Conservation (phyloP, 2,888 invertebrate species). For the Drosophila atripex region DNA sequence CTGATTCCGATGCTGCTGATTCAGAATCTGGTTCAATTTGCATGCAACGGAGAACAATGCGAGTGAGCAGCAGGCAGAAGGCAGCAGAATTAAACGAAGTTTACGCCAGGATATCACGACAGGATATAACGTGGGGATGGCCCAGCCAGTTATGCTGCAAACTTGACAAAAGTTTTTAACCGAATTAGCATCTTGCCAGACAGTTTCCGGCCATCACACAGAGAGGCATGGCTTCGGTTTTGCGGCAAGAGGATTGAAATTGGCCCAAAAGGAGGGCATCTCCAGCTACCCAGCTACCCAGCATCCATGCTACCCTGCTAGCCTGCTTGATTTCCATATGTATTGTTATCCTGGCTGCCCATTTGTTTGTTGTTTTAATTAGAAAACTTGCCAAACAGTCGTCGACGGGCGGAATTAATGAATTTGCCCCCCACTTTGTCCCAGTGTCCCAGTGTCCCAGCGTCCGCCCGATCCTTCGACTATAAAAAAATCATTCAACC, state of each 20-base stretch:
- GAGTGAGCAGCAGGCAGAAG: conserved; percentile 14
- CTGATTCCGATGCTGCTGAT: conserved; percentile 8
- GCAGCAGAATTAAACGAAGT: conserved; percentile 56
- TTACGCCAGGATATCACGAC: conserved; percentile 49
- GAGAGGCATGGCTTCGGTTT: not conserved
- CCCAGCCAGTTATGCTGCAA: conserved; percentile 57
- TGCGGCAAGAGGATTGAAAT: conserved; percentile 1
- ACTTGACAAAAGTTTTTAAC: conserved; percentile 78
- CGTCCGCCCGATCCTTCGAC: conserved; percentile 1
- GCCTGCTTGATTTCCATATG: conserved; percentile 67
- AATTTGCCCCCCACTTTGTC: conserved; percentile 51
- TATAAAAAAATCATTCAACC: conserved; percentile 40
- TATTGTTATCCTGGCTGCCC: conserved; percentile 70
- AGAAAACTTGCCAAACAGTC: conserved; percentile 70
- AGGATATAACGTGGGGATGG: conserved; percentile 11
- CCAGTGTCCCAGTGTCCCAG: no score
- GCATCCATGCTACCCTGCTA: no score
- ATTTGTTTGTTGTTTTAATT: conserved; percentile 80
- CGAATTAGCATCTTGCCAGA: conserved; percentile 79
- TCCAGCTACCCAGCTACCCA: no score
- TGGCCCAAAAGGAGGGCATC: conserved; percentile 8
- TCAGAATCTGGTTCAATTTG: conserved; percentile 56
- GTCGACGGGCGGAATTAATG: conserved; percentile 67
- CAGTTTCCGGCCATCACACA: conserved; percentile 69
- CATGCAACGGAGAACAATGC: conserved; percentile 71